Evolutionary conservation across 2,113 vertebrate species (phyloP), one percentile per base, ranked within the genome.

Genomic region (Notechis scutatus): DNA sequence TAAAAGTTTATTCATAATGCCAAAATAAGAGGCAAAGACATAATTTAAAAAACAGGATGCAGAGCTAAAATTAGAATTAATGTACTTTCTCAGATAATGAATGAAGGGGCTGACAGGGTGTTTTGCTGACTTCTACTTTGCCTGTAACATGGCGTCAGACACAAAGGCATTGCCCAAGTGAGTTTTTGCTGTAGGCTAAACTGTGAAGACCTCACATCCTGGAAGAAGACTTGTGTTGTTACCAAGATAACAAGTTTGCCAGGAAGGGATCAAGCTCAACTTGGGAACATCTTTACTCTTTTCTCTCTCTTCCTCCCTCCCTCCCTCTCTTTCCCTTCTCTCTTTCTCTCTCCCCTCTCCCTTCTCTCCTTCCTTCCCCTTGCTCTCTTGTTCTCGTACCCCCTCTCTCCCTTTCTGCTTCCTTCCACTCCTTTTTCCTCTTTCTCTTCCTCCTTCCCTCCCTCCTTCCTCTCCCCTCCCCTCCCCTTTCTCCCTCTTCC

Each of bases 271-370:
- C 64, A 69, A 69, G 64, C 29, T 69, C 29, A 0, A 14, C 29
- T 69, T 69, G 29, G 64, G 29, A 5, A n/a, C 12, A 69, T 69
- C 29, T 69, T 69, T 69, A 15, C 4, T 5, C 2, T 4, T 1
- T 12, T n/a, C 4, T 12, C 26, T 1, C 9, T 0, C 29, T n/a
- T 29, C 4, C 29, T n/a, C 57, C 21, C 23, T 0, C 0, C 20
- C 24, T 64, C 61, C 11, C 61, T 12, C 26, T 1, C 5, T 6
- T 5, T 20, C 56, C 55, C 1, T 21, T 6, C 56, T 57, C 20
- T 5, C 56, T 20, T 20, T 56, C 55, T 18, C 18, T 1, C 55
- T 23, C 56, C 56, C 56, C 20, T 20, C 56, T 5, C 20, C 5
- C 1, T 6, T 21, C 5, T 6, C 55, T 56, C 20, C 55, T 18